Evolutionary conservation across 2,888 invertebrate genomes (phyloP).

Genomic region (Sialis fuliginosa): DNA sequence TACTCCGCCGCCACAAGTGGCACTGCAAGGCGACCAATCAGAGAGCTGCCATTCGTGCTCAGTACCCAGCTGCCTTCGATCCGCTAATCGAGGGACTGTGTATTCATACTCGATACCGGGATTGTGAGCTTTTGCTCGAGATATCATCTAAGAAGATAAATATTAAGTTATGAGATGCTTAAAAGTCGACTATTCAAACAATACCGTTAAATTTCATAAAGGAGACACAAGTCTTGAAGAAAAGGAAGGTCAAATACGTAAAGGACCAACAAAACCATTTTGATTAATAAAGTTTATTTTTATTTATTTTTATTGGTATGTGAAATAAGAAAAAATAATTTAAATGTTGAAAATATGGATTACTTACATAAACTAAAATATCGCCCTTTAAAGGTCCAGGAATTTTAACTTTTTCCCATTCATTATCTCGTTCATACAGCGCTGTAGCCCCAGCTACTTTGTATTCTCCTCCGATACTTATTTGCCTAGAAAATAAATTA

Average conservation of each 20-base stretch:
- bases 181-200: not conserved
- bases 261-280: too few relatives aligned
- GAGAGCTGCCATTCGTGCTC: slow-evolving; percentile 51
- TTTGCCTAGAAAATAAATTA: slow-evolving; percentile 30
- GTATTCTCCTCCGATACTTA: slow-evolving; percentile 62
- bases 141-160: slow-evolving; percentile 37
- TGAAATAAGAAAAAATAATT: too few relatives aligned
- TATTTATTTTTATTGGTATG: too few relatives aligned
- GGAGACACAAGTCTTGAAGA: not conserved
- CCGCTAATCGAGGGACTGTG: slow-evolving; percentile 39
- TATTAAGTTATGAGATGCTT: not conserved
- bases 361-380: slow-evolving; percentile 61
- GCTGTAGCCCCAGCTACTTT: slow-evolving; percentile 62
- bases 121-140: slow-evolving; percentile 54
- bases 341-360: not conserved
- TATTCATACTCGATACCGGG: slow-evolving; percentile 74
- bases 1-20: slow-evolving; percentile 61
- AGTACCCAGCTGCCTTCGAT: slow-evolving; percentile 20
- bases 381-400: slow-evolving; percentile 68
- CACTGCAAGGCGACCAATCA: slow-evolving; percentile 66
- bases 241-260: too few relatives aligned
- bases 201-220: not conserved
- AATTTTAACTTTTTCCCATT: slow-evolving; percentile 64
- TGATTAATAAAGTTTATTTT: too few relatives aligned
- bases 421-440: slow-evolving; percentile 58